These are phyloP conservation scores for Eleginops maclovinus DNA, from an alignment of 2,113 vertebrate genomes.

Conservation along the genomic window DNA sequence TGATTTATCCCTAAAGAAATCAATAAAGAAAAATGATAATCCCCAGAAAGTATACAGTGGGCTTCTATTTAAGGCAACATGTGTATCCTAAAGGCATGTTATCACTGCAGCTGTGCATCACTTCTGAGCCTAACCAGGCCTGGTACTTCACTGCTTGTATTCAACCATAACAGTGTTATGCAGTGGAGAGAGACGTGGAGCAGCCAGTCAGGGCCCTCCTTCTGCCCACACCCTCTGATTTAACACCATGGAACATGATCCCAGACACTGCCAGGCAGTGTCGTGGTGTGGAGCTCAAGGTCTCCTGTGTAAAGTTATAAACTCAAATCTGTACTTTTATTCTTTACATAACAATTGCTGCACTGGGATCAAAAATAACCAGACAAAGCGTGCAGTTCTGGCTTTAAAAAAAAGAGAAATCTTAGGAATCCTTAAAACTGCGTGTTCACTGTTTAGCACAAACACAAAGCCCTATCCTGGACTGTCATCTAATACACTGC, in stretches of 20 bases:
- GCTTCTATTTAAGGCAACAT: not conserved
- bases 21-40: not conserved
- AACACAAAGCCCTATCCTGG: not conserved
- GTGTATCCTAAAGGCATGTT: not conserved
- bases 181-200: not conserved
- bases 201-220: constrained; percentile 53
- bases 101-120: constrained; percentile 27
- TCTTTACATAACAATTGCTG: constrained; percentile 17
- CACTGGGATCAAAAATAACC: not conserved
- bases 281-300: constrained; percentile 30
- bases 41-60: too few relatives aligned
- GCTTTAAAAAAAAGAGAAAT: not conserved
- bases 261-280: constrained; percentile 26
- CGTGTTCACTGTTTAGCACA: not conserved
- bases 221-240: constrained; percentile 42
- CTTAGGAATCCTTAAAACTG: not conserved
- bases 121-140: constrained; percentile 2
- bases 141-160: not conserved
- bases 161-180: constrained; percentile 5
- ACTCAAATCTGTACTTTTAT: constrained; percentile 16
- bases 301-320: constrained; percentile 12
- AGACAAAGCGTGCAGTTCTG: not conserved
- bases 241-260: constrained; percentile 53
- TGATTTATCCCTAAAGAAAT: not conserved
- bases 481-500: constrained; percentile 32